Evolutionary conservation across 2,113 vertebrate genomes (phyloP), one percentile per base, ranked within the genome.

Genomic region (Shinisaurus crocodilurus): DNA sequence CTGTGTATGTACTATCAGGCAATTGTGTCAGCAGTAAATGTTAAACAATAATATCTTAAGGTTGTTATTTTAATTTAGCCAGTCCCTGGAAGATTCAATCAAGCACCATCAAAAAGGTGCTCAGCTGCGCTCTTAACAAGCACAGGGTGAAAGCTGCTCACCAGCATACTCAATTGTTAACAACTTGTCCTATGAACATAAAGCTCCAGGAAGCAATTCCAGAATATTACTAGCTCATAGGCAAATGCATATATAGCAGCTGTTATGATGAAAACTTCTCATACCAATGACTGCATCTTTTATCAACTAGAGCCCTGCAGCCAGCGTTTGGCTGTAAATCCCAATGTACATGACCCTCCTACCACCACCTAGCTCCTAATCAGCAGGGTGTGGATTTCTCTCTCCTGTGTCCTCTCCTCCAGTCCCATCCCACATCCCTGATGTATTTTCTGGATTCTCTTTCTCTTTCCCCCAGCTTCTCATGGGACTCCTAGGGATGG

Each of bases 11-110:
- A 82, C 75, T 92, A 89, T 82, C 90, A 37, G 3, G 82, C 80
- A 94, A 94, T 94, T 93, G 74, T 93, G 93, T 95, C 72, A 95
- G 93, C 93, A 94, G 89, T 91, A 96, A 95, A 93, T 92, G 85
- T 93, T 96, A 94, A 96, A 95, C 90, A 95, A 94, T 93, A 89
- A 93, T 95, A 63, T 90, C 93, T 93, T 89, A 88, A 94, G 90
- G 94, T 90, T 83, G 72, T 88, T 97, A 90, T 92, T 93, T 82
- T 95, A 6, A 94, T 97, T 94, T 91, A 90, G 54, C 90, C 89
- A 95, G 88, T 95, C 89, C 85, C 43, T 91, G 83, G 88, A 94
- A 94, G 80, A 95, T 93, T 96, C 93, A 95, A 20, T 94, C 34
- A 82, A 88, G 83, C 80, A 91, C 86, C 96, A 92, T 96, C 94